Evolutionary conservation across 2,888 invertebrate genomes (phyloP).

Genomic region (Sesia apiformis): DNA sequence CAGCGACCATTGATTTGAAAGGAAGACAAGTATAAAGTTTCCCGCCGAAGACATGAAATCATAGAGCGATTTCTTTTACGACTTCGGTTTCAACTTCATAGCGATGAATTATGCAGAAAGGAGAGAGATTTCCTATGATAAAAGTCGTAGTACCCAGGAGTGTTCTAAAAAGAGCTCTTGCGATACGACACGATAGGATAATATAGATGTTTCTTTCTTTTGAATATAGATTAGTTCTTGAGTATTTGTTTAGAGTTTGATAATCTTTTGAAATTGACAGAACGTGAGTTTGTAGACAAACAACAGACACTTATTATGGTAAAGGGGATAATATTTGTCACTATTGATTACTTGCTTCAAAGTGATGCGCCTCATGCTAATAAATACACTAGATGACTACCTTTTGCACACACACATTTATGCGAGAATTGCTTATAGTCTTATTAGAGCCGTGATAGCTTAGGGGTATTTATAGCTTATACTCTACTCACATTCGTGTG

Average conservation of each 20-base stretch:
- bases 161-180: constrained; percentile 43
- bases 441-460: no score
- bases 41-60: constrained; percentile 68
- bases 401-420: no score
- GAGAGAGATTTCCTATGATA: constrained; percentile 70
- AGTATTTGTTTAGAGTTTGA: no score
- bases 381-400: no score
- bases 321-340: no score
- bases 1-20: constrained; percentile 52
- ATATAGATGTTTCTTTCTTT: constrained; percentile 11
- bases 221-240: constrained; percentile 7
- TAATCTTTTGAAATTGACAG: background rate
- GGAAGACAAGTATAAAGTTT: constrained; percentile 64
- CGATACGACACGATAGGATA: constrained; percentile 43
- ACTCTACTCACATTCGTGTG: no score
- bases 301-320: no score
- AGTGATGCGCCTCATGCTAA: no score
- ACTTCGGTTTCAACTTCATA: constrained; percentile 73
- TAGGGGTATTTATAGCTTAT: no score
- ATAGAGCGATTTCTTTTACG: constrained; percentile 74
- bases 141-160: constrained; percentile 69
- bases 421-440: no score
- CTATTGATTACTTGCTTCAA: no score
- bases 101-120: constrained; percentile 73
- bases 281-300: background rate